phyloP scores from a whole-genome alignment of 1,140 invertebrate species.

The Calephelis nemesis region DNA sequence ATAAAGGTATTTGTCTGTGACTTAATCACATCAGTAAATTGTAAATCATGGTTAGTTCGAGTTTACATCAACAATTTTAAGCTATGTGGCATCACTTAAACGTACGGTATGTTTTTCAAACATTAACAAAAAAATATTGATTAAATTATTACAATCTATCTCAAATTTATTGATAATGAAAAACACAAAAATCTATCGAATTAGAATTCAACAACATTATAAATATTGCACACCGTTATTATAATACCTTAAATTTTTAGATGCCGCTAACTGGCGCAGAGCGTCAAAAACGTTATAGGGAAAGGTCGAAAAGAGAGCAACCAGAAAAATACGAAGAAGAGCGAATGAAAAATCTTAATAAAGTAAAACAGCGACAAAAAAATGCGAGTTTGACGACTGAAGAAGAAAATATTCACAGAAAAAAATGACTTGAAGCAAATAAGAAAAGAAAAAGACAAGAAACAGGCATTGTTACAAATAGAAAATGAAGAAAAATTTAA shows the following conservation, averaged over 20 bases:
- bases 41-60: too few species aligned
- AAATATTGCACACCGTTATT: background rate
- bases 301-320: background rate
- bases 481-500: background rate
- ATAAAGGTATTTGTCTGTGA: background rate
- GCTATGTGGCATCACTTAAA: too few species aligned
- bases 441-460: slow-evolving; percentile 4
- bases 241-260: background rate
- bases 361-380: background rate
- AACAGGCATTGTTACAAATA: background rate
- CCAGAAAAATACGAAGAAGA: slow-evolving; percentile 16
- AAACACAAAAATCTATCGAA: too few species aligned
- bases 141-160: too few species aligned
- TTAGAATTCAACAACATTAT: too few species aligned
- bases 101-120: too few species aligned
- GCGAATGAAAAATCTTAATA: background rate
- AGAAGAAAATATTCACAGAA: background rate
- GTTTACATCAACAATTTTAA: too few species aligned
- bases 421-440: slow-evolving; percentile 1
- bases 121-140: too few species aligned
- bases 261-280: slow-evolving; percentile 3
- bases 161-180: too few species aligned
- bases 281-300: slow-evolving; percentile 3
- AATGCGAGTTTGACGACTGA: background rate
- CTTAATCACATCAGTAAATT: too few species aligned